Base-by-base conservation (phyloP, 2,797 vertebrate genomes). In the Pogoniulus pusillus region DNA sequence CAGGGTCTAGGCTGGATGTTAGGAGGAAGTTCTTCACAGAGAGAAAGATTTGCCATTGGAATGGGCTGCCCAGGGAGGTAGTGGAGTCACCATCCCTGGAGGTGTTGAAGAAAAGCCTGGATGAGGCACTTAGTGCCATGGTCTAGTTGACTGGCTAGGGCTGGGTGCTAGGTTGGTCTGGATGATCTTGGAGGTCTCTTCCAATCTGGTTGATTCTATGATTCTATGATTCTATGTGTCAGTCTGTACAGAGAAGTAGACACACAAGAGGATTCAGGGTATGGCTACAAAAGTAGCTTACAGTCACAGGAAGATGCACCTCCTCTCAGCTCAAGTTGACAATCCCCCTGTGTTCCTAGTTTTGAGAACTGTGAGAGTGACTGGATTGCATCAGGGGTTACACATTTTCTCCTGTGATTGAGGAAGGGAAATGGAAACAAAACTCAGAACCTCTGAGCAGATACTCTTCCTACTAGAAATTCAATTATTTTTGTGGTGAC, bases 401-500 rank as follows among this genome's bases (percentile, higher is more conserved):
- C n/a, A 12, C 27, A 13, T 5, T 16, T 89, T 11, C 5, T 76
- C 11, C 5, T 58, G 53, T n/a, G 20, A 82, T 54, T 76, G 55
- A 88, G 45, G n/a, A 79, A 87, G 65, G 2, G 15, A 87, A 73
- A 22, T 29, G 26, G 60, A 60, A 82, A 17, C 5, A 65, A 87
- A 86, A 85, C 73, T 93, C 73, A 93, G 26, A 85, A 88, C 16
- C 90, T 35, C 64, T 77, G 23, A 69, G 8, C 30, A 77, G 76
- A 65, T 20, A 87, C 14, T n/a, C 82, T 95, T 89, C 51, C 43
- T 59, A 63, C 14, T 57, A 83, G 4, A 8, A 70, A 59, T 86
- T 65, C 7, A 57, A n/a, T 51, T 85, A 70, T 91, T 96, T 95
- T 85, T 84, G 22, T 74, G 53, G 37, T 83, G 24, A 37, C 27